Base-by-base conservation (phyloP, 2,888 invertebrate genomes). In the Cryptophagus acutangulus region DNA sequence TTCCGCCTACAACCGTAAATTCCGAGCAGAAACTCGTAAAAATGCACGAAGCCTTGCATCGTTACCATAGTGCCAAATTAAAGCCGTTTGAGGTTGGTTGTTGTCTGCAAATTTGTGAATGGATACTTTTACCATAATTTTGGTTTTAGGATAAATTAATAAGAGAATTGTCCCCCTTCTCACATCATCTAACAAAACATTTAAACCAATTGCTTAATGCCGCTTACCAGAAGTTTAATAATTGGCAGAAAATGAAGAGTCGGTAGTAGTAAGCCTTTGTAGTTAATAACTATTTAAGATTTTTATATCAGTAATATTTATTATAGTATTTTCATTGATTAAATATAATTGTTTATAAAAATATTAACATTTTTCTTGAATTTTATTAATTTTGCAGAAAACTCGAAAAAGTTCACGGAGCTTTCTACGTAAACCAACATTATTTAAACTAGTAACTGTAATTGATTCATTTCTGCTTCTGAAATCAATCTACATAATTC, bases 21-120 rank as follows among this genome's bases (percentile, higher is more conserved):
- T 71, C 85, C 24, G 87, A 91, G 65, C 82, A 84, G 14, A 81
- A 89, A 67, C 82, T 87, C 1, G 74, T 84, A n/a, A 81, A 84
- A 63, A 92, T 92, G 83, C 87, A 92, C 55, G 87, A 88, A 54
- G 92, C 93, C 1, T 68, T 96, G 51, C 84, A 88, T 52, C 78
- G 89, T 62, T 95, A 92, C 69, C 85, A 93, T 66, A 80, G 82
- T 61, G 86, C 86, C 15, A 91, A 87, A 70, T 70, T 96, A 36
- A 80, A 85, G 67, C 87, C 87, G 8, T 89, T 89, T 62, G 89
- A 90, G 77, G 87, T 87, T 59, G 57, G 64, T 36, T 37, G 34
- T 13, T 5, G 8, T 6, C 16, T 33, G 33, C 10, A 5, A 29
- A 29, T 12, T 10, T n/a, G n/a, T 12, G 12, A 3, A 26, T 12